phyloP scores from a whole-genome alignment of 1,140 invertebrate species.

The Tetragonula clypearis region DNA sequence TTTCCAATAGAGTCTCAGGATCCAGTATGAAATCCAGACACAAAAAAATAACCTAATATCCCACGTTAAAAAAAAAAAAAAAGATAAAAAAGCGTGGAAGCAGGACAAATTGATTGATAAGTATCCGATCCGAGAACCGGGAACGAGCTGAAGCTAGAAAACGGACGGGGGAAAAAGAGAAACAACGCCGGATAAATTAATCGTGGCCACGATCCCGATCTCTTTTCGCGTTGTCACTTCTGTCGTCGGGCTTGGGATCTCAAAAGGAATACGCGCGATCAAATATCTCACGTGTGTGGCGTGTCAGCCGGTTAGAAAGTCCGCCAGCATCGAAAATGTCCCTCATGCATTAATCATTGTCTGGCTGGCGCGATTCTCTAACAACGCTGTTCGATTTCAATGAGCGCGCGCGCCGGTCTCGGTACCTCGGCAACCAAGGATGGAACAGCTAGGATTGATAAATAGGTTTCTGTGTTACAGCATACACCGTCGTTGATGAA shows the following conservation, averaged over 20 bases:
- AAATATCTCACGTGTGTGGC: conserved; percentile 66
- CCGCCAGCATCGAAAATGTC: conserved; percentile 66
- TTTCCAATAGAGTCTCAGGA: background rate
- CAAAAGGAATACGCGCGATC: conserved; percentile 71
- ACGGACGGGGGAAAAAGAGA: background rate
- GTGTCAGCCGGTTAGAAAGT: conserved; percentile 74
- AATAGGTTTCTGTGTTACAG: background rate
- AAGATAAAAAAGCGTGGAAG: too few relatives aligned
- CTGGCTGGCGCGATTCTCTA: conserved; percentile 57
- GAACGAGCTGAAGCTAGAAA: background rate
- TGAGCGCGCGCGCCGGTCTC: conserved; percentile 23
- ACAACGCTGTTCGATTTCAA: conserved; percentile 56
- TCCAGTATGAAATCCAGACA: background rate
- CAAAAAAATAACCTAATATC: background rate
- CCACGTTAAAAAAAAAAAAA: background rate
- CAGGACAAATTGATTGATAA: background rate
- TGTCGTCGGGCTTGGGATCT: conserved; percentile 70
- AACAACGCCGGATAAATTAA: conserved; percentile 53
- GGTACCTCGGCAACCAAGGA: background rate
- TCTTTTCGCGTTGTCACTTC: conserved; percentile 48
- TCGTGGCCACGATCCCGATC: conserved; percentile 29
- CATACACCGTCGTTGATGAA: background rate
- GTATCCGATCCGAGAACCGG: background rate
- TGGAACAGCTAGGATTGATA: conserved; percentile 9
- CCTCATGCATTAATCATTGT: conserved; percentile 77